These are phyloP conservation scores for Aphelocoma coerulescens DNA, from an alignment of 2,113 vertebrate genomes.

Conservation along the genomic window DNA sequence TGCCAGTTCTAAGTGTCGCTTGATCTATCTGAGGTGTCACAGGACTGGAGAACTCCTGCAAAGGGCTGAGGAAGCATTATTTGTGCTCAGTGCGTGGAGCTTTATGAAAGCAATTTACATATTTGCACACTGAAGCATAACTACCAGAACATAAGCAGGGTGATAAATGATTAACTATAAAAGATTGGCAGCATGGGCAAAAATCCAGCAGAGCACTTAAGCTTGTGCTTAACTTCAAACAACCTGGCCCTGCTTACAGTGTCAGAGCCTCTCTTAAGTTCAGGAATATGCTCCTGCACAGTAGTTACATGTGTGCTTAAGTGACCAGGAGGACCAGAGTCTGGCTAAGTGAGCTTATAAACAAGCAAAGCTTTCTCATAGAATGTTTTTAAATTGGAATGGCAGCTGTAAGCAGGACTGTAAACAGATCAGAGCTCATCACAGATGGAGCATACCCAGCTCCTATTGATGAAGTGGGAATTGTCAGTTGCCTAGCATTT, in stretches of 20 bases:
- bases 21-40: constrained; percentile 31
- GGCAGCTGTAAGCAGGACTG: not conserved
- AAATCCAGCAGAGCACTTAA: constrained; percentile 39
- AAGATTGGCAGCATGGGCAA: constrained; percentile 27
- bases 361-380: not conserved
- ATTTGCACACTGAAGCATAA: constrained; percentile 57
- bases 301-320: not conserved
- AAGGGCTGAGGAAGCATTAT: constrained; percentile 53
- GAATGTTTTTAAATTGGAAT: not conserved
- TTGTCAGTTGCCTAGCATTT: not conserved
- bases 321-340: not conserved
- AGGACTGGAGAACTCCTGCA: not conserved
- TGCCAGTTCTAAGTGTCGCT: not conserved
- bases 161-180: constrained; percentile 44
- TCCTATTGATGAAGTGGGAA: not conserved
- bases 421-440: not conserved
- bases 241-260: not conserved
- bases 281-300: not conserved
- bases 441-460: not conserved
- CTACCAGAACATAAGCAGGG: not conserved
- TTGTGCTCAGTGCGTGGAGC: not conserved
- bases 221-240: constrained; percentile 9
- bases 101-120: constrained; percentile 53
- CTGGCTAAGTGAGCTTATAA: not conserved
- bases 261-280: not conserved